A percentile compares a stretch with the other conserved stretches of the same genome.
Evolutionary conservation across 2,113 vertebrate species (phyloP).

Genomic region (Psittacus erithacus): DNA sequence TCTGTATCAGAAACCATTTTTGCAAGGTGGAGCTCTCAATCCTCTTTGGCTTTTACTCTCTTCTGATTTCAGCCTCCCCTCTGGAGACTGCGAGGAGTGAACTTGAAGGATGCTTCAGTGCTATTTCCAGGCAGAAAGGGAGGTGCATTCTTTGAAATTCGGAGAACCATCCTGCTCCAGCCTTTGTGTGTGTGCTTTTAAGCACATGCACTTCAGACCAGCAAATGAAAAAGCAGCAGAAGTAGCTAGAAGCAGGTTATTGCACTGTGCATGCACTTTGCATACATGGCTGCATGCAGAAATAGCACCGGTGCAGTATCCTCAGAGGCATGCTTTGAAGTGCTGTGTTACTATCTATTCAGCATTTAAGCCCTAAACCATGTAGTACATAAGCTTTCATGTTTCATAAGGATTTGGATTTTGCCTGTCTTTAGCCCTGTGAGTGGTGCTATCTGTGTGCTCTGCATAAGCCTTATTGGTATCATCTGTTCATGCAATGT

Average conservation of each 20-base stretch:
- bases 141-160: conserved; percentile 1
- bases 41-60: neutral
- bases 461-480: neutral
- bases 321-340: neutral
- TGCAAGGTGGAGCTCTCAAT: neutral
- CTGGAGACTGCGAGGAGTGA: neutral
- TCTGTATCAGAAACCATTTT: neutral
- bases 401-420: neutral
- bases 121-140: conserved; percentile 39
- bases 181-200: neutral
- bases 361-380: neutral
- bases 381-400: neutral
- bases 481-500: neutral
- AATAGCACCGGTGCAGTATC: neutral
- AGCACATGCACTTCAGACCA: neutral
- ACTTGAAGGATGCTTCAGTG: neutral
- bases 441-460: neutral
- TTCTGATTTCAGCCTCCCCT: neutral
- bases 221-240: neutral
- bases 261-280: no score
- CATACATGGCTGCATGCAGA: neutral
- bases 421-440: neutral
- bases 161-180: neutral
- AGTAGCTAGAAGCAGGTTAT: neutral
- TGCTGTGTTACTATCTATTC: neutral